These are phyloP conservation scores for Crossocerus cetratus DNA, from an alignment of 2,888 invertebrate genomes.

Conservation along the genomic window DNA sequence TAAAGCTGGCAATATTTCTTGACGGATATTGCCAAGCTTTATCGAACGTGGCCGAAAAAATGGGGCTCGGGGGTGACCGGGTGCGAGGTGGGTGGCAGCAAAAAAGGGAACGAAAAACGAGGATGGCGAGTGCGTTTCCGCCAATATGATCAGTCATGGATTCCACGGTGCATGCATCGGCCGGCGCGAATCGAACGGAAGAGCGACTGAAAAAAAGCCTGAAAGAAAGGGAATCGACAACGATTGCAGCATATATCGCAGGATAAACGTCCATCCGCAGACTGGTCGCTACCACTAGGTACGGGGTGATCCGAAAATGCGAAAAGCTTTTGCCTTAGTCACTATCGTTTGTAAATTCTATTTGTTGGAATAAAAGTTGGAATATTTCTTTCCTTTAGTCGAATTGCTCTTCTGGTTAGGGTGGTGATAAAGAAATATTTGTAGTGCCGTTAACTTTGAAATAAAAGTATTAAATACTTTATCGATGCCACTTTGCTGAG, in stretches of 20 bases:
- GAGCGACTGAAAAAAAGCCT: constrained; percentile 9
- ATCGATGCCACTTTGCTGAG: no score
- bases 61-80: no score
- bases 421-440: no score
- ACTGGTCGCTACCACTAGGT: no score
- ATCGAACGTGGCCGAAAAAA: constrained; percentile 16
- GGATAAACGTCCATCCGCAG: constrained; percentile 15
- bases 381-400: no score
- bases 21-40: constrained; percentile 31
- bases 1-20: constrained; percentile 32
- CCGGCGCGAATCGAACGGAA: constrained; percentile 14
- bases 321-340: no score
- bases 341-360: no score
- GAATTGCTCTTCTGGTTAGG: no score
- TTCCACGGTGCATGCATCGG: constrained; percentile 5
- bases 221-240: constrained; percentile 5
- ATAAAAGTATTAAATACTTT: no score
- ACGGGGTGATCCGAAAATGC: no score
- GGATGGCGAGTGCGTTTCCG: not conserved
- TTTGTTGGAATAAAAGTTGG: no score
- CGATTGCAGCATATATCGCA: constrained; percentile 16
- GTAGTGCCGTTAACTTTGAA: no score
- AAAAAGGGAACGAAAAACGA: constrained; percentile 10
- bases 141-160: constrained; percentile 16
- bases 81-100: not conserved